Base-by-base conservation (phyloP, 2,113 vertebrate species). In the Notarius quadriscutis region DNA sequence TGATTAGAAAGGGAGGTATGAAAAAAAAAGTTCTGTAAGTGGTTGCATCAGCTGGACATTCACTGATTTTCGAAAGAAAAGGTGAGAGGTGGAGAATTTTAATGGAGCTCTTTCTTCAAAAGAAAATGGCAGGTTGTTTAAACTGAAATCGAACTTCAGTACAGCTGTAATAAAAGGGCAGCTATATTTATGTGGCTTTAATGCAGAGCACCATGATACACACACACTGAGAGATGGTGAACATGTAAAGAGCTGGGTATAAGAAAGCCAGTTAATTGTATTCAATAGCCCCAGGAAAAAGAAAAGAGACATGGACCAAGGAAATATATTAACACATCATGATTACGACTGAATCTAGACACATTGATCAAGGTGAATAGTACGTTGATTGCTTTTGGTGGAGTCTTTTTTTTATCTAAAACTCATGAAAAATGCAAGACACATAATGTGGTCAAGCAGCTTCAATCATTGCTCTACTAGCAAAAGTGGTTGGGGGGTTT, bases 21-120 rank as follows among this genome's bases (percentile, higher is more conserved):
- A 81, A 83, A 84, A 83, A 89, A 91, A 91, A 89, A 86, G 89
- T 92, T 93, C 92, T 93, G 87, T 92, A 91, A 92, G 92, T 90
- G 89, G 86, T 72, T 86, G 92, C 91, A 92, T 93, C 88, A 94
- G 93, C 92, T 91, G 90, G 87, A 90, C 90, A 84, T 88, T 88
- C 87, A 65, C n/a, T 75, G 69, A 82, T 82, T 86, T 88, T 87
- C 62, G 10, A 81, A 79, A 48, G 71, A 88, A 82, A 57, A 84
- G 84, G 81, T 89, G 87, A 89, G 90, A 60, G 85, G 75, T 85
- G 90, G 63, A 86, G 63, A 63, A 92, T 87, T 50, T 84, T 88
- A 94, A 93, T 90, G 83, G 87, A 89, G 90, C 91, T 88, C 89
- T 89, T 86, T 94, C 85, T 86, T 80, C 58, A 91, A 91, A 41